Base-by-base conservation (phyloP, 2,113 vertebrate genomes). In the Perca fluviatilis region DNA sequence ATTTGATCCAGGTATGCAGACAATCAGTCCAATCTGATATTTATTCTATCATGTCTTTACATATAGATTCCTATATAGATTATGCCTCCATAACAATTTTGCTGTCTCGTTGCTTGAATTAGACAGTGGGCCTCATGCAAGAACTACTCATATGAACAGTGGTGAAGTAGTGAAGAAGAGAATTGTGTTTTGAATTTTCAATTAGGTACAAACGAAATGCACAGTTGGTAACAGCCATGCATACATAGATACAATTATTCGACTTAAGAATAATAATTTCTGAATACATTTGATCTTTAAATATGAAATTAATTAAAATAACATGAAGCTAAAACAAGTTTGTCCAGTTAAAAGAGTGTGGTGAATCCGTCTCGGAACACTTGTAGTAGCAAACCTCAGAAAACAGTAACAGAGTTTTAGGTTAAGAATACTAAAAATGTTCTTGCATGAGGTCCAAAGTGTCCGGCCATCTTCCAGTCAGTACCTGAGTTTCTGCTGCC, bases 401-500 rank as follows among this genome's bases (percentile, higher is more conserved):
- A 40, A 40, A 40, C 25, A 47, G 23, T 15, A 33, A 23, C 18
- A 19, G 2, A 54, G 6, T 27, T 57, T 58, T 19, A 6, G 19
- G 19, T 27, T 46, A 13, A 21, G 10, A 25, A 43, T 2, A 54
- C 3, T 2, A 1, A 3, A 21, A 6, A 43, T 19, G 9, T 43
- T 50, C 23, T 21, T 30, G 40, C 5, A 13, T 64, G 6, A 46
- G 10, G 30, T 36, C 15, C 6, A 33, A 5, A n/a, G 23, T 47
- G 30, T 25, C 27, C 0, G 16, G 2, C 64, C 36, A 27, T 54
- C 6, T n/a, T 15, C 7, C 19, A 23, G 27, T 65, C 47, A 68
- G n/a, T 70, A 98, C 97, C 94, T 96, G 79, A 88, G 88, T 43
- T 89, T 97, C 71, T 86, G 87, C 40, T 95, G 88, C 15, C 25